Evolutionary conservation across 2,888 invertebrate genomes (phyloP).

Genomic region (Eurytoma adleriae): DNA sequence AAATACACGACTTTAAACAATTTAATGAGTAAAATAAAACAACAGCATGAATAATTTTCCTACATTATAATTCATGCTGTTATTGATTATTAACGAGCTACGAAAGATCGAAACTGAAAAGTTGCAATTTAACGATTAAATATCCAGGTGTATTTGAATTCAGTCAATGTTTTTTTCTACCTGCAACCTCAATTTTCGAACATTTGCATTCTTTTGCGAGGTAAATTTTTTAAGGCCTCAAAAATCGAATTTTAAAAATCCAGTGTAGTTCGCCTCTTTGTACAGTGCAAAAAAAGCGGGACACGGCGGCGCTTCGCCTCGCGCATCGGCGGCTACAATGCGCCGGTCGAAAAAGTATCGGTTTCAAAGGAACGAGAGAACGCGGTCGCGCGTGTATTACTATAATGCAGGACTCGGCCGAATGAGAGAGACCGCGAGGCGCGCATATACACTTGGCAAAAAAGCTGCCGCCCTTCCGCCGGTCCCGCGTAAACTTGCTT

Average conservation of each 20-base stretch:
- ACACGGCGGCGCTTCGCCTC: background rate
- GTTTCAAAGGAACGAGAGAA: conserved; percentile 38
- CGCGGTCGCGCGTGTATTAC: conserved; percentile 21
- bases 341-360: conserved; percentile 44
- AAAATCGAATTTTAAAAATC: background rate
- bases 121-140: background rate
- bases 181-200: background rate
- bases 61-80: background rate
- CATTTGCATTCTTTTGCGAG: background rate
- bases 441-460: background rate
- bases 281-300: background rate
- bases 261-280: background rate
- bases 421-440: background rate
- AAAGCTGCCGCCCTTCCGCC: conserved; percentile 7
- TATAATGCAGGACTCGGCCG: background rate
- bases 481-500: background rate
- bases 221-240: background rate
- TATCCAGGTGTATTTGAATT: no score
- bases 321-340: background rate
- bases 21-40: background rate
- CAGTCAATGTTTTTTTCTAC: no score
- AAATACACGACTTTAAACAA: conserved; percentile 19
- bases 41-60: background rate
- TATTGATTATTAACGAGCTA: background rate
- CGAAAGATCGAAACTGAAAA: background rate